These are phyloP conservation scores for Zelostemma sp. DNA, from an alignment of 1,140 invertebrate species.

Conservation along the genomic window DNA sequence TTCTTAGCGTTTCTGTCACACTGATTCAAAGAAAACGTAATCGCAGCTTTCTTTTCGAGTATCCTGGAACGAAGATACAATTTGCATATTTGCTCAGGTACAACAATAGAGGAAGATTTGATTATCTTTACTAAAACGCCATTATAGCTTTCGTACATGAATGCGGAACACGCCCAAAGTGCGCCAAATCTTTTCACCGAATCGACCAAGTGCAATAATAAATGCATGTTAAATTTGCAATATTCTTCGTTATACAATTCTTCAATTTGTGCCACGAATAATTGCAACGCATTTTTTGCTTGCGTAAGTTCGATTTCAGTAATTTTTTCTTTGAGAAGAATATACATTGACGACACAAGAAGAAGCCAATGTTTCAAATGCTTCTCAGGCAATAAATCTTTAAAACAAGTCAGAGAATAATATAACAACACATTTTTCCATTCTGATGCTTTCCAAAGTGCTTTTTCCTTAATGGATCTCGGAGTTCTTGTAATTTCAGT, in stretches of 20 bases:
- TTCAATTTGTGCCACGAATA: not conserved
- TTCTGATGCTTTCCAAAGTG: conserved; percentile 5
- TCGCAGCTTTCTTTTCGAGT: not conserved
- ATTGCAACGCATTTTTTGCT: not conserved
- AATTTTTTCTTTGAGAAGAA: no score
- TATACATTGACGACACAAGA: not conserved
- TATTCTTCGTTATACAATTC: not conserved
- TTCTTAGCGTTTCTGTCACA: not conserved
- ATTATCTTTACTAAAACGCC: not conserved
- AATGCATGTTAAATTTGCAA: not conserved
- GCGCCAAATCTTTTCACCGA: not conserved
- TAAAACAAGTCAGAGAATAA: conserved; percentile 6
- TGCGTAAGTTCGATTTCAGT: no score
- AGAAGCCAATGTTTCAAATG: conserved; percentile 14
- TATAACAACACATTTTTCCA: conserved; percentile 11
- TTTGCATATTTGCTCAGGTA: not conserved
- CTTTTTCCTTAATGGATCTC: not conserved
- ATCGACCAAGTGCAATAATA: not conserved
- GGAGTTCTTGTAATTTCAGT: conserved; percentile 11
- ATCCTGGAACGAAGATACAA: no score
- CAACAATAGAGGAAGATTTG: not conserved
- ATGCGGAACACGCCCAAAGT: not conserved
- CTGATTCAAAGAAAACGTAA: not conserved
- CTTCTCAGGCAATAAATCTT: not conserved
- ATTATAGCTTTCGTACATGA: no score